Evolutionary conservation across 1,140 invertebrate genomes (phyloP), one percentile per base, ranked within the genome.

Genomic region (Trichomalopsis sarcophagae): DNA sequence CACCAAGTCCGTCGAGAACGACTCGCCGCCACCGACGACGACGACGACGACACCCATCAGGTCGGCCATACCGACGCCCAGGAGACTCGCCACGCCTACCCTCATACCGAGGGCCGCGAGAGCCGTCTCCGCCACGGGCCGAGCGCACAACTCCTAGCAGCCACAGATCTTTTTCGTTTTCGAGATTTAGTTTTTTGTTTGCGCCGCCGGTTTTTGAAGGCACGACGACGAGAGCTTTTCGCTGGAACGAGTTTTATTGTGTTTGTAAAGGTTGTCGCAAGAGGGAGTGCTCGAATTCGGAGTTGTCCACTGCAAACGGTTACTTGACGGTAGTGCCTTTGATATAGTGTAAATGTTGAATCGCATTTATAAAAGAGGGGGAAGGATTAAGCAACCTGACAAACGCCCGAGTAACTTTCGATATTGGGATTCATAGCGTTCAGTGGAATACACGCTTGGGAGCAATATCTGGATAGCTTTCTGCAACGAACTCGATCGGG

Each of bases 61-160:
- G 84, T 91, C 91, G 79, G 89, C 89, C 50, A 92, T 92, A 85
- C 92, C 91, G 14, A 91, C 89, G 69, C 87, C 89, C 71, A 90
- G 89, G 76, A 89, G 90, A 86, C 88, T 90, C 69, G 79, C 86
- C n/a, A 86, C 89, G 11, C 78, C 89, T 40, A 89, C 89, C 27
- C 76, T 91, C 27, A 92, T 89, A 84, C 89, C 90, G 77, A 88
- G 89, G 81, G 81, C 88, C 6, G 86, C 89, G 81, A 88, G 88
- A 81, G 86, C 88, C 21, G 85, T 90, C 75, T 89, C 87, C 40
- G 87, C 88, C 17, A 89, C 88, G 30, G 87, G 89, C 75, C 86
- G 88, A 89, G 89, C 88, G 87, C 89, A 88, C 88, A 91, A 77
- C 69, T 73, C 68, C 62, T 84, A 84, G 82, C 76, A 84, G 13